A percentile compares a stretch with the other conserved stretches of the same genome.
phyloP scores from a whole-genome alignment of 2,113 vertebrate species.

The Anoura caudifer region DNA sequence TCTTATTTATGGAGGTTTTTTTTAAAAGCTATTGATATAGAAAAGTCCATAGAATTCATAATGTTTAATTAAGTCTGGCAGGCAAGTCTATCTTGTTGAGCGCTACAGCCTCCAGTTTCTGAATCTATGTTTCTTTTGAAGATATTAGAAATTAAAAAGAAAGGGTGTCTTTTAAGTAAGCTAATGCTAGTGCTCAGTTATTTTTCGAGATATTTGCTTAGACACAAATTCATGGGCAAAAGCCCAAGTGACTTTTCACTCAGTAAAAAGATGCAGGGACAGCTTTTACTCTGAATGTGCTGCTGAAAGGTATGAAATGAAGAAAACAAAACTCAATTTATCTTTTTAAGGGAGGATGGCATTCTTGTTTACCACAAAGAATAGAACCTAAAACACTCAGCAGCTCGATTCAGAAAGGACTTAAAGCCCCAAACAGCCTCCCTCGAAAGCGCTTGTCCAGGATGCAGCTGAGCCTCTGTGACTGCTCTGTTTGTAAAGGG shows the following conservation, averaged over 20 bases:
- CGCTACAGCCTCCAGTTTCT: slow-evolving; percentile 42
- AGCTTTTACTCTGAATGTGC: neutral
- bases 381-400: neutral
- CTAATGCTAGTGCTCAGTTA: slow-evolving; percentile 27
- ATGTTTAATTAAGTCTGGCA: slow-evolving; percentile 41
- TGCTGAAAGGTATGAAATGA: slow-evolving; percentile 4
- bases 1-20: slow-evolving; percentile 47
- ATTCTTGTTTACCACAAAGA: neutral
- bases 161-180: slow-evolving; percentile 43
- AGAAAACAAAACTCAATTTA: slow-evolving; percentile 1
- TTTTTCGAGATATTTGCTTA: neutral
- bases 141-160: slow-evolving; percentile 39
- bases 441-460: neutral
- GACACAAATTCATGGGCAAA: slow-evolving; percentile 7
- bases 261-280: neutral
- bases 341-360: neutral
- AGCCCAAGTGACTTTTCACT: slow-evolving; percentile 24
- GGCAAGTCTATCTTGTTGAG: slow-evolving; percentile 36
- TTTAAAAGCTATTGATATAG: slow-evolving; percentile 62
- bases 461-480: neutral
- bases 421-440: neutral
- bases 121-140: neutral
- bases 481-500: neutral
- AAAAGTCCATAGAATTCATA: slow-evolving; percentile 62
- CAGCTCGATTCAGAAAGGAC: neutral